Evolutionary conservation across 30 jellyfish, hydroid and myxozoan genomes (phyloP), one percentile per base, ranked within the genome.

Genomic region (Mastigias papua): DNA sequence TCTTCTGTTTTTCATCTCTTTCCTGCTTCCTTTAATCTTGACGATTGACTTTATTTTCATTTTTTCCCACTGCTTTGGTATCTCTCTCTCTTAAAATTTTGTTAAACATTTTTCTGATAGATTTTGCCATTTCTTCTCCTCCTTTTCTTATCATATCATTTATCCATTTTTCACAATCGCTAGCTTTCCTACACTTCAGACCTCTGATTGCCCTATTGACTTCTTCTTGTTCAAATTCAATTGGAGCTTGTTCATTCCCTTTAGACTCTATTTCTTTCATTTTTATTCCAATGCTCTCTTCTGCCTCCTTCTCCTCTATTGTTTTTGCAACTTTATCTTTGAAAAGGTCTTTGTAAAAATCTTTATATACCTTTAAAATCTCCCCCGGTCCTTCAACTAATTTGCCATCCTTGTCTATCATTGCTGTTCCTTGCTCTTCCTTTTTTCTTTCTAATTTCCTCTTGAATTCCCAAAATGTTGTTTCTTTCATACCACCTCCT

Each of bases 401-500:
- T 37, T 80, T 48, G 2, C 82, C 82, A 22, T 80, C 73, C 48
- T 80, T 37, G 51, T 32, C 63, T 0, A 7, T 62, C 82, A 80
- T 80, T 22, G 71, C 81, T 32, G 63, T 34, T 8, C 11, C 28
- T 33, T 29, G 49, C 48, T 80, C 82, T 35, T 80, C 66, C 25
- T 26, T 33, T 64, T 29, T 63, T 3, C 29, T 65, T 80, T 62
- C 82, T 37, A 80, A 34, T 28, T 80, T 80, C 82, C 72, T 34
- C 5, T 65, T 80, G 58, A 80, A 80, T 27, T 80, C 82, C 90
- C 90, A 62, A 33, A 80, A 80, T 8, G 81, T 80, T 28, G 42
- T 34, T 37, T 80, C 82, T 62, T 62, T 80, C 90, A 80, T 80
- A 8, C 90, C 90, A n/a, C 72, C 82, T 80, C 90, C 90, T 37